Evolutionary conservation across 2,888 invertebrate species (phyloP), one percentile per base, ranked within the genome.

Genomic region (Rhynchonema sp.): DNA sequence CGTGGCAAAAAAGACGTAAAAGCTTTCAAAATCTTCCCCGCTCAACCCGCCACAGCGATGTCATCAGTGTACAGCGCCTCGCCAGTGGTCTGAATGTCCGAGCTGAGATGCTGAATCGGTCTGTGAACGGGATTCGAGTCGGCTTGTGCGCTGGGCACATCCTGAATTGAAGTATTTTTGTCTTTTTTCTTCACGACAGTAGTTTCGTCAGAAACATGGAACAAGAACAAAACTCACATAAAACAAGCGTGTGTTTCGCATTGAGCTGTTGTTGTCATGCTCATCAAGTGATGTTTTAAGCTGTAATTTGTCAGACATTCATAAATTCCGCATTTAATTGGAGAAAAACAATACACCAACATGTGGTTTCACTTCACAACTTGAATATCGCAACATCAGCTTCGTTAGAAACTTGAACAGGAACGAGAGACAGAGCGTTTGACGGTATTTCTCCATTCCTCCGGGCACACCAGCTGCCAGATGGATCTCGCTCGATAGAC

Each of bases 371-470:
- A n/a, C n/a, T n/a, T n/a, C n/a, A n/a, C n/a, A n/a, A n/a, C n/a
- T n/a, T n/a, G n/a, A n/a, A n/a, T n/a, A n/a, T n/a, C n/a, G n/a
- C n/a, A n/a, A n/a, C n/a, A n/a, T n/a, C n/a, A n/a, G n/a, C n/a
- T n/a, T n/a, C 56, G 76, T 66, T 66, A 74, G 79, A 66, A 78
- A 78, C 67, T 79, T 79, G 71, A 76, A 79, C 69, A 79, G 74
- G 60, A 76, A 72, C 53, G 57, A 63, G 46, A 86, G 76, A 20
- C 84, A 83, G 13, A 88, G 77, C 0, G 85, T 82, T 61, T 82
- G 80, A 27, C 87, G 77, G 73, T 85, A 88, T 49, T 82, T 80
- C 46, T 83, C 80, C 83, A 85, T 84, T 58, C 87, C 87, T 30
- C 88, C 88, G 0, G 87, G 87, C 20, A 83, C 84, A n/a, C 81